Evolutionary conservation across 2,113 vertebrate genomes (phyloP).

Genomic region (Labrus mixtus): DNA sequence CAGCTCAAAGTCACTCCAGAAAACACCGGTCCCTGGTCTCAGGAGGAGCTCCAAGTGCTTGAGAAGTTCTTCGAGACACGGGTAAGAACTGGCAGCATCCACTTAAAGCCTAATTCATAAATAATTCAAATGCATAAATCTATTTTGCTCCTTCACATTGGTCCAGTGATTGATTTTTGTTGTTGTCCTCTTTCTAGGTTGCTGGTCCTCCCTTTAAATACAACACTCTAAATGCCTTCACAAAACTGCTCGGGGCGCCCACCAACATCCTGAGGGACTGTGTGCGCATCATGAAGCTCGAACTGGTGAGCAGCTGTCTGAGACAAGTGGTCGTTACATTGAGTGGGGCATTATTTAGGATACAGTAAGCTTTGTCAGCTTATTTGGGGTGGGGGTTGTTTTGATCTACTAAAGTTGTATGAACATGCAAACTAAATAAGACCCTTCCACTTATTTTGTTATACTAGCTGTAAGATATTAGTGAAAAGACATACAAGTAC

Average conservation of each 20-base stretch:
- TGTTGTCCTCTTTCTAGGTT: constrained; percentile 83
- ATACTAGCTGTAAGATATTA: too few relatives aligned
- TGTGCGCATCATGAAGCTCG: constrained; percentile 98
- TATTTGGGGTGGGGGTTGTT: too few relatives aligned
- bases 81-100: constrained; percentile 74
- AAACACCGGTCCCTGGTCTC: constrained; percentile 96
- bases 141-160: neutral
- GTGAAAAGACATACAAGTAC: too few relatives aligned
- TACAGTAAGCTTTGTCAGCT: too few relatives aligned
- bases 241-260: constrained; percentile 95
- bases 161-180: neutral
- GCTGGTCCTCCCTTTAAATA: constrained; percentile 99
- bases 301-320: constrained; percentile 88
- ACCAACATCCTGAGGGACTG: constrained; percentile 98
- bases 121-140: neutral
- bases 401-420: too few relatives aligned
- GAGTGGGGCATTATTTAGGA: too few relatives aligned
- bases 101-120: neutral
- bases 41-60: constrained; percentile 96
- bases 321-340: too few relatives aligned
- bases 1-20: constrained; percentile 98
- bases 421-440: too few relatives aligned
- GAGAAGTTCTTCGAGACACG: constrained; percentile 99
- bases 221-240: constrained; percentile 99
- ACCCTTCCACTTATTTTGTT: too few relatives aligned